Evolutionary conservation across 2,797 vertebrate species (phyloP).

Genomic region (Manis javanica): DNA sequence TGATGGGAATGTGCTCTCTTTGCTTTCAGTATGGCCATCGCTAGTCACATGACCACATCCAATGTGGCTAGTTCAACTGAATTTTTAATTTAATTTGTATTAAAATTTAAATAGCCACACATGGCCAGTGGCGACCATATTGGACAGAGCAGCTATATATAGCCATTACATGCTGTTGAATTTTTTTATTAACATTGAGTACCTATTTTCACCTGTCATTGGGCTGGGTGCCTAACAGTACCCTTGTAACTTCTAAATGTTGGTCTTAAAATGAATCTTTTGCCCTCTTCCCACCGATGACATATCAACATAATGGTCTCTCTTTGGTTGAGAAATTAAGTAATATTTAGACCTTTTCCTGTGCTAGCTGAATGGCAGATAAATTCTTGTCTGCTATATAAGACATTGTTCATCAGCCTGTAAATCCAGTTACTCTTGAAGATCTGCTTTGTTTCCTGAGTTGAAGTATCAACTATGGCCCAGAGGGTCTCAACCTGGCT

Average conservation of each 20-base stretch:
- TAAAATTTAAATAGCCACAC: not conserved
- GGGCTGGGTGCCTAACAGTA: not conserved
- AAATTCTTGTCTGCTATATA: not conserved
- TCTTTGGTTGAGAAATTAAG: conserved; percentile 38
- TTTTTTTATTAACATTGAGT: not conserved
- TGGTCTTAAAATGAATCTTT: conserved; percentile 26
- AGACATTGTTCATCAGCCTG: not conserved
- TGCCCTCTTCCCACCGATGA: not conserved
- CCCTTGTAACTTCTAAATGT: conserved; percentile 44
- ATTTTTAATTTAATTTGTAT: not conserved
- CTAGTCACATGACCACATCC: not conserved
- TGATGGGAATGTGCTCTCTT: not conserved
- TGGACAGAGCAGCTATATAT: not conserved
- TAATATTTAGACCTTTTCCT: not conserved
- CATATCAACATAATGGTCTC: not conserved
- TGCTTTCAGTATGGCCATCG: rapidly evolving
- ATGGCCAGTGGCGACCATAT: not conserved
- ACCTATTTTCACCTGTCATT: not conserved
- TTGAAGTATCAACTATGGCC: not conserved
- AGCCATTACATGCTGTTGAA: not conserved
- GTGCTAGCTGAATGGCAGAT: not conserved
- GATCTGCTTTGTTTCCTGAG: not conserved
- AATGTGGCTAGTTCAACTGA: not conserved
- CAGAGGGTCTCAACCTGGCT: not conserved
- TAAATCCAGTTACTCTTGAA: not conserved